phyloP scores from a whole-genome alignment of 2,113 vertebrate species.

The Nothobranchius kuhntae region DNA sequence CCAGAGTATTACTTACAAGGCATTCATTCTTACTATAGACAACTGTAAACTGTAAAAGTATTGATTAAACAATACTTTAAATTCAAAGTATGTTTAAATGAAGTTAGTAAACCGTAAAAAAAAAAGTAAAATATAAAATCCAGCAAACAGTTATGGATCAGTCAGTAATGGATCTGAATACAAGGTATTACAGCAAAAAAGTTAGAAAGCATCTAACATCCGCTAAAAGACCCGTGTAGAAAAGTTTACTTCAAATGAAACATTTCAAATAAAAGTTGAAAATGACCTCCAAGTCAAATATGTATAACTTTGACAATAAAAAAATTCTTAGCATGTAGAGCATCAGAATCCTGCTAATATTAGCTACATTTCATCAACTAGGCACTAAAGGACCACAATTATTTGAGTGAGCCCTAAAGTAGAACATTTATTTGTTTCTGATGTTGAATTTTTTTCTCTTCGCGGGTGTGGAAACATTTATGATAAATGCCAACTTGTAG shows the following conservation, averaged over 20 bases:
- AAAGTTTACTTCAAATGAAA: neutral
- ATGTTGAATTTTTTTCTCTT: neutral
- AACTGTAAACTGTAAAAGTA: too few species aligned
- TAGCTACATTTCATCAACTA: neutral
- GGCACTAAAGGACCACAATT: neutral
- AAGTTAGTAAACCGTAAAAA: too few species aligned
- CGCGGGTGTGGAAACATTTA: neutral
- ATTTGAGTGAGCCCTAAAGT: neutral
- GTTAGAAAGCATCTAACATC: neutral
- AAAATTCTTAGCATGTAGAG: too few species aligned
- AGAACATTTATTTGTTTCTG: neutral
- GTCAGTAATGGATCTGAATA: too few species aligned
- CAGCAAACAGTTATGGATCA: too few species aligned
- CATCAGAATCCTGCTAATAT: neutral
- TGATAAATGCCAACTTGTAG: slow-evolving; percentile 5
- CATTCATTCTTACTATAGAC: too few species aligned
- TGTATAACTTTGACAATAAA: neutral
- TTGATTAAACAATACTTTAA: too few species aligned
- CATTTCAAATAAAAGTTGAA: neutral
- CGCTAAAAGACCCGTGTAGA: neutral
- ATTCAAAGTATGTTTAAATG: too few species aligned
- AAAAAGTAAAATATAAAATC: too few species aligned
- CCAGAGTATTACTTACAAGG: too few species aligned
- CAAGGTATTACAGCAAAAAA: too few species aligned
- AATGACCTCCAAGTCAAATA: neutral